A percentile compares a stretch with the other conserved stretches of the same genome.
These are phyloP conservation scores for Camponotus vicinus DNA, from an alignment of 1,140 invertebrate species.

Conservation along the genomic window DNA sequence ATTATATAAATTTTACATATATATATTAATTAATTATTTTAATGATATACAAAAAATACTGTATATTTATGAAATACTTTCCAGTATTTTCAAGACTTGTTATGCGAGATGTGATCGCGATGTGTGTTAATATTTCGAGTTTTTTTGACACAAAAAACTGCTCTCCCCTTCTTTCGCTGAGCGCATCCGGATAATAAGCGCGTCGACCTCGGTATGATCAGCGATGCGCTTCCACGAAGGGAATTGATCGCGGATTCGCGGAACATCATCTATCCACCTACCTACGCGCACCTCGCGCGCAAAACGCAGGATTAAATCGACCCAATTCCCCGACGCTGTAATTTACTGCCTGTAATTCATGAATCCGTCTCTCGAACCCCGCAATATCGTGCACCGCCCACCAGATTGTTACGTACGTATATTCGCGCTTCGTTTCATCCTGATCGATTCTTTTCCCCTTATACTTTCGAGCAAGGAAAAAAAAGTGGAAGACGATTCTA, in stretches of 20 bases:
- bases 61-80: too few relatives aligned
- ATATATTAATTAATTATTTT: too few relatives aligned
- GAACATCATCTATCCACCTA: constrained; percentile 53
- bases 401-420: constrained; percentile 23
- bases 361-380: constrained; percentile 34
- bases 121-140: not conserved
- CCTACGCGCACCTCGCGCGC: constrained; percentile 46
- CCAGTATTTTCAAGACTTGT: too few relatives aligned
- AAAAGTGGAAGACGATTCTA: not conserved
- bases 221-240: constrained; percentile 50
- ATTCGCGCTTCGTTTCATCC: not conserved
- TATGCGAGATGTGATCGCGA: not conserved
- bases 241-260: constrained; percentile 60
- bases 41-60: too few relatives aligned
- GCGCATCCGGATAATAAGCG: constrained; percentile 58
- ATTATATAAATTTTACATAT: too few relatives aligned
- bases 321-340: constrained; percentile 41
- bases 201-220: constrained; percentile 15
- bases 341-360: constrained; percentile 54
- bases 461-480: not conserved
- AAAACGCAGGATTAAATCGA: constrained; percentile 59
- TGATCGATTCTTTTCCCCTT: not conserved
- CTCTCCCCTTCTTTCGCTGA: not conserved
- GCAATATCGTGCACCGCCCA: constrained; percentile 30
- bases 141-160: not conserved